Evolutionary conservation across 1,140 invertebrate species (phyloP).

Genomic region (Drosophila subobscura): DNA sequence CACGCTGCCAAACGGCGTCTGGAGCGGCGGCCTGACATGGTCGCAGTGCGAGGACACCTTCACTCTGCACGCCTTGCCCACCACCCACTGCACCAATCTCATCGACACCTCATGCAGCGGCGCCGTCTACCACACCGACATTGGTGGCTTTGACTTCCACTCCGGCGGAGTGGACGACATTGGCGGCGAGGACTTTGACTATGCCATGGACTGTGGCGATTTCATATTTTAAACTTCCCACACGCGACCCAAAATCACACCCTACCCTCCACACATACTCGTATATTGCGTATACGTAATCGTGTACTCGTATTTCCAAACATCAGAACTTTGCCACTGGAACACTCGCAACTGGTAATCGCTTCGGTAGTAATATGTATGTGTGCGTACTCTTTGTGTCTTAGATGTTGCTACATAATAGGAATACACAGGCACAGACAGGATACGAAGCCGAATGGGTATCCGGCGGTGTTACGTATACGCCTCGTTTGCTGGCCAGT

Average conservation of each 20-base stretch:
- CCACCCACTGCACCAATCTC: constrained; percentile 86
- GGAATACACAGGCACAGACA: background rate
- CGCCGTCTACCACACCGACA: constrained; percentile 86
- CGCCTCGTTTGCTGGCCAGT: constrained; percentile 23
- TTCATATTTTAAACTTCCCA: constrained; percentile 85
- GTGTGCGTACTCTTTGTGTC: constrained; percentile 33
- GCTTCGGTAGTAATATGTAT: constrained; percentile 26
- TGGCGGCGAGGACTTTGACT: constrained; percentile 86
- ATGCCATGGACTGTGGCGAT: constrained; percentile 86
- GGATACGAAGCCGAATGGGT: too few species aligned
- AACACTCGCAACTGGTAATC: constrained; percentile 26
- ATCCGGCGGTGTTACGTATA: constrained; percentile 28
- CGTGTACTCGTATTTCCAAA: too few species aligned
- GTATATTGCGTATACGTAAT: background rate
- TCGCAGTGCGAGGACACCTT: constrained; percentile 87
- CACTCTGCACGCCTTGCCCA: constrained; percentile 86
- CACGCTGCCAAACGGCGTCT: constrained; percentile 86
- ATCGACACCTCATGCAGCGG: constrained; percentile 85
- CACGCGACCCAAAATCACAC: background rate
- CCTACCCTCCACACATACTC: constrained; percentile 34
- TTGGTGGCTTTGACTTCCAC: constrained; percentile 85
- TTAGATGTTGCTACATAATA: constrained; percentile 32
- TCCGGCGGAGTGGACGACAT: constrained; percentile 84
- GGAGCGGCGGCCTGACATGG: constrained; percentile 87
- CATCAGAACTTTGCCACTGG: constrained; percentile 1